Evolutionary conservation across 2,888 invertebrate species (phyloP), one percentile per base, ranked within the genome.

Genomic region (Diaphora mendica): DNA sequence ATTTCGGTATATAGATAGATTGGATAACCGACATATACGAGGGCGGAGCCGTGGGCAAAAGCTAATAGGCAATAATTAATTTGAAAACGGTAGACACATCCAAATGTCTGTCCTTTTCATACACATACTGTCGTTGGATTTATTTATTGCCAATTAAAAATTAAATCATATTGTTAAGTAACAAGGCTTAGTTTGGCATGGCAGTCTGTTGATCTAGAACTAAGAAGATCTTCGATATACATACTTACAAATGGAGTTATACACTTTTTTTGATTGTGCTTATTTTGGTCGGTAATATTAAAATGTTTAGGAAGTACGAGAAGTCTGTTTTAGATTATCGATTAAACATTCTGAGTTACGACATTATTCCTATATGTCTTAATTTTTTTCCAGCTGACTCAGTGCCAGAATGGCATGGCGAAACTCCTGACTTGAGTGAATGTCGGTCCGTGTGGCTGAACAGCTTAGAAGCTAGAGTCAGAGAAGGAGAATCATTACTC

Each of bases 381-480:
- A 15, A 39, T 44, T 64, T 66, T 64, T 77, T 80, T 71, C 17
- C 88, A 95, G 95, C 90, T 13, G 94, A 94, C 44, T 82, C 92
- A 5, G 86, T 95, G 75, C 96, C 97, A 23, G 96, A 96, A 82
- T 98, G 98, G 98, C 96, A 97, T 79, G 97, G 98, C 0, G 93
- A 96, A 23, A 97, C 97, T 9, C 98, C 98, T 0, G 98, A 98
- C 90, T 96, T 99, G 44, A 98, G 98, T 85, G 98, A 98, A 89
- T 99, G 99, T 85, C 96, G 98, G 23, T 98, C 98, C 4, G 97
- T 98, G 11, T 99, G 98, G 99, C 94, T 99, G 70, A 98, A 98
- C 77, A 98, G 97, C 81, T 95, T 99, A 11, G 98, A 98, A 89
- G 97, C 97, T 75, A 96, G 98, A 48, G 97, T 98, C 20, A 96